Evolutionary conservation across 2,888 invertebrate genomes (phyloP).

Genomic region (Dicranocentrus wangi): DNA sequence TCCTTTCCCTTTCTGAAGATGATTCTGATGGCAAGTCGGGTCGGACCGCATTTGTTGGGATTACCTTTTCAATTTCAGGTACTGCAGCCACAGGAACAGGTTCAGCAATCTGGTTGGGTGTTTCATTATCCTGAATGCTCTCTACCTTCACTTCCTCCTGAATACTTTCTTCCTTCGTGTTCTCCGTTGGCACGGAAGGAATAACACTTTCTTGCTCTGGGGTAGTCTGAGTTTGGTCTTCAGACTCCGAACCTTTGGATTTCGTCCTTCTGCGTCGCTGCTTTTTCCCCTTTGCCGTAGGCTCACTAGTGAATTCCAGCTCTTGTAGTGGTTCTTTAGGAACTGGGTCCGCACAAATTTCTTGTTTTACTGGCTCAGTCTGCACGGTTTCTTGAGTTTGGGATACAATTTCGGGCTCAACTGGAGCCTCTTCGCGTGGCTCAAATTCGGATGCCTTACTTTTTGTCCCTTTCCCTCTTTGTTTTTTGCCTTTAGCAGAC

Average conservation of each 20-base stretch:
- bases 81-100: too few relatives aligned
- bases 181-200: too few relatives aligned
- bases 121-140: too few relatives aligned
- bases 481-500: background rate
- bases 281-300: conserved; percentile 61
- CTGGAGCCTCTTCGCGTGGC: background rate
- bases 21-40: background rate
- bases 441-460: background rate
- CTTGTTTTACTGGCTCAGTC: background rate
- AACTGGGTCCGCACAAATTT: background rate
- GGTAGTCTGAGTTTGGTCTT: conserved; percentile 19
- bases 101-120: background rate
- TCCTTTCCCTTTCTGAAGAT: conserved; percentile 72
- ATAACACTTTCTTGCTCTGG: background rate
- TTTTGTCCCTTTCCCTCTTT: background rate
- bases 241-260: conserved; percentile 36
- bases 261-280: conserved; percentile 29
- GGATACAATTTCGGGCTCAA: too few relatives aligned
- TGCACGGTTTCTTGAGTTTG: background rate
- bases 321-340: conserved; percentile 13
- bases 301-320: conserved; percentile 53
- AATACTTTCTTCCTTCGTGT: too few relatives aligned
- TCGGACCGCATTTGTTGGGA: too few relatives aligned
- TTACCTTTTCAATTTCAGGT: too few relatives aligned
- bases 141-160: too few relatives aligned